Conservation (phyloP, 2,797 vertebrate genomes). For the Phrynocephalus guinanensis region DNA sequence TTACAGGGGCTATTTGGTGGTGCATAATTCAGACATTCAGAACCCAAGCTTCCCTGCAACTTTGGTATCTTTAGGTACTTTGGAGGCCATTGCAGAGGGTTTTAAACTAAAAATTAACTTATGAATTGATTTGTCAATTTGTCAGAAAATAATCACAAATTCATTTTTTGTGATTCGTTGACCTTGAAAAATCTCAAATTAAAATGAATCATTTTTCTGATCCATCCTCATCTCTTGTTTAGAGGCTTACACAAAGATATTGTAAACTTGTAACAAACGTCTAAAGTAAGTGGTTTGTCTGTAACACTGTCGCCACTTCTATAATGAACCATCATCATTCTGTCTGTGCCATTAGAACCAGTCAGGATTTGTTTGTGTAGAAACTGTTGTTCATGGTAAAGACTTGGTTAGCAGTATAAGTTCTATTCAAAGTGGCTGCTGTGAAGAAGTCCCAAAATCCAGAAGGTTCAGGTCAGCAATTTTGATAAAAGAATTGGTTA, state of each 20-base stretch:
- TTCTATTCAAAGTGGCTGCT: not conserved
- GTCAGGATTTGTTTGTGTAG: not conserved
- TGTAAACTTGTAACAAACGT: not conserved
- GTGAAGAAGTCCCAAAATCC: not conserved
- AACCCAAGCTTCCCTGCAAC: too few species aligned
- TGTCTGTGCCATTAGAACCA: not conserved
- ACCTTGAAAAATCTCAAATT: too few species aligned
- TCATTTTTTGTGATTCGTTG: too few species aligned
- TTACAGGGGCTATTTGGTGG: too few species aligned
- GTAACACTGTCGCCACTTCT: slow-evolving; percentile 9
- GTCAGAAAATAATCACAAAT: too few species aligned
- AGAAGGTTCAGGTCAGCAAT: not conserved
- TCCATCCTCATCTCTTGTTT: not conserved
- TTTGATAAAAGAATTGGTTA: not conserved
- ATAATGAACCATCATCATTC: not conserved
- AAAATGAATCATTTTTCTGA: too few species aligned
- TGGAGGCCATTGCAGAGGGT: too few species aligned
- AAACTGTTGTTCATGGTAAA: not conserved
- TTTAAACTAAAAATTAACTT: too few species aligned
- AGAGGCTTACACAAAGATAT: not conserved
- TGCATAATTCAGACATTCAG: too few species aligned
- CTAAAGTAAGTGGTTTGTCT: slow-evolving; percentile 10
- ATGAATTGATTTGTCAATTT: too few species aligned
- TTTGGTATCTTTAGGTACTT: too few species aligned
- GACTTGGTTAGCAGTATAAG: not conserved